Evolutionary conservation across 1,140 invertebrate genomes (phyloP).

Genomic region (Bombus pascuorum): DNA sequence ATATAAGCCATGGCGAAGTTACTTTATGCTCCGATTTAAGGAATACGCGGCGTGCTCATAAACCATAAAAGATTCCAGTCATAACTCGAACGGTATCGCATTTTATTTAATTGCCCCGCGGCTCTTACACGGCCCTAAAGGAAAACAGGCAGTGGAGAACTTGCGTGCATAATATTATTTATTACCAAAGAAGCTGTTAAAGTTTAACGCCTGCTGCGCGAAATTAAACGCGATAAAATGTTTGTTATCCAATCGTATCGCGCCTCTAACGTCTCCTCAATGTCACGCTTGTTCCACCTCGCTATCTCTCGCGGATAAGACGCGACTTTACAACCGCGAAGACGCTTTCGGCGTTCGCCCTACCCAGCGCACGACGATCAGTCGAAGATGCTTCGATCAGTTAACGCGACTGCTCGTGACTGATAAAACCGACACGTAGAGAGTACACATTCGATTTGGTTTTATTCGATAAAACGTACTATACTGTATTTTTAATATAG

Average conservation of each 20-base stretch:
- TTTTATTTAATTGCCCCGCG: slow-evolving; percentile 83
- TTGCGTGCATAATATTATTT: slow-evolving; percentile 83
- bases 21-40: slow-evolving; percentile 80
- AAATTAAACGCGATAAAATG: slow-evolving; percentile 83
- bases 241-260: slow-evolving; percentile 81
- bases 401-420: slow-evolving; percentile 40
- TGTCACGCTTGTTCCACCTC: background rate
- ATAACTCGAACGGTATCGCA: slow-evolving; percentile 82
- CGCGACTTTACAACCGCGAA: slow-evolving; percentile 42
- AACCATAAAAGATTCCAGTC: slow-evolving; percentile 82
- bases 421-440: slow-evolving; percentile 49
- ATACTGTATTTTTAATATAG: too few relatives aligned
- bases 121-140: slow-evolving; percentile 45
- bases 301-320: slow-evolving; percentile 65
- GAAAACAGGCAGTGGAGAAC: slow-evolving; percentile 36
- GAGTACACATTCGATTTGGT: slow-evolving; percentile 40
- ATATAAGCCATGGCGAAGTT: slow-evolving; percentile 37
- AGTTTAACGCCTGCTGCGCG: slow-evolving; percentile 74
- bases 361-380: background rate
- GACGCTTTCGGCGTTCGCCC: slow-evolving; percentile 26
- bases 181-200: slow-evolving; percentile 81
- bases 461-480: slow-evolving; percentile 34
- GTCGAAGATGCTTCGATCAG: slow-evolving; percentile 56
- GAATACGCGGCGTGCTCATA: slow-evolving; percentile 78
- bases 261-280: slow-evolving; percentile 46